These are phyloP conservation scores for Hybos culiciformis DNA, from an alignment of 2,888 invertebrate genomes.

Conservation along the genomic window DNA sequence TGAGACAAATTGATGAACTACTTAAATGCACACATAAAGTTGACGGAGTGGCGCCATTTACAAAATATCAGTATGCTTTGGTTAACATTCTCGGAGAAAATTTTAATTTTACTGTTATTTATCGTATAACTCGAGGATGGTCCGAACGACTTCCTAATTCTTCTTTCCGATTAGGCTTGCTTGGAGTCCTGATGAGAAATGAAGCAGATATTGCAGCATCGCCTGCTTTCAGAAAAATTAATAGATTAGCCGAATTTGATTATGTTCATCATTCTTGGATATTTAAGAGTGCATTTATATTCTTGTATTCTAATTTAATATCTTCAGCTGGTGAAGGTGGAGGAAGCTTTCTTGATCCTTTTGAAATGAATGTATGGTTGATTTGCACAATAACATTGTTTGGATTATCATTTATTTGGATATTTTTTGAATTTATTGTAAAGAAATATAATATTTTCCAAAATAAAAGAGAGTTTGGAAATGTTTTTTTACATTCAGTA, in stretches of 20 bases:
- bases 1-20: slow-evolving; percentile 20
- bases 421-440: neutral
- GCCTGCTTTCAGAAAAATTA: slow-evolving; percentile 27
- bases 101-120: slow-evolving; percentile 28
- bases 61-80: slow-evolving; percentile 28
- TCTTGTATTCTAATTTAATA: slow-evolving; percentile 27
- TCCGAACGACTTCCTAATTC: slow-evolving; percentile 26
- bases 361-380: slow-evolving; percentile 25
- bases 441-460: neutral
- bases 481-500: slow-evolving; percentile 19
- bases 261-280: slow-evolving; percentile 31
- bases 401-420: slow-evolving; percentile 22
- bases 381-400: slow-evolving; percentile 16
- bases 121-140: slow-evolving; percentile 31
- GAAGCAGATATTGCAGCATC: slow-evolving; percentile 31
- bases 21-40: slow-evolving; percentile 22
- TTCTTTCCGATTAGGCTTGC: slow-evolving; percentile 26
- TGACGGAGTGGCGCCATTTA: slow-evolving; percentile 25
- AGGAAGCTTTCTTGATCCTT: slow-evolving; percentile 30
- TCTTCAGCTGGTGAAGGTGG: slow-evolving; percentile 19
- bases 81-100: slow-evolving; percentile 21
- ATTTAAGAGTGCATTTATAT: slow-evolving; percentile 28
- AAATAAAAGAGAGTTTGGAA: slow-evolving; percentile 1
- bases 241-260: slow-evolving; percentile 29
- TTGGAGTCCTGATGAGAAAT: slow-evolving; percentile 28